Evolutionary conservation across 2,113 vertebrate genomes (phyloP).

Genomic region (Proteles cristata): DNA sequence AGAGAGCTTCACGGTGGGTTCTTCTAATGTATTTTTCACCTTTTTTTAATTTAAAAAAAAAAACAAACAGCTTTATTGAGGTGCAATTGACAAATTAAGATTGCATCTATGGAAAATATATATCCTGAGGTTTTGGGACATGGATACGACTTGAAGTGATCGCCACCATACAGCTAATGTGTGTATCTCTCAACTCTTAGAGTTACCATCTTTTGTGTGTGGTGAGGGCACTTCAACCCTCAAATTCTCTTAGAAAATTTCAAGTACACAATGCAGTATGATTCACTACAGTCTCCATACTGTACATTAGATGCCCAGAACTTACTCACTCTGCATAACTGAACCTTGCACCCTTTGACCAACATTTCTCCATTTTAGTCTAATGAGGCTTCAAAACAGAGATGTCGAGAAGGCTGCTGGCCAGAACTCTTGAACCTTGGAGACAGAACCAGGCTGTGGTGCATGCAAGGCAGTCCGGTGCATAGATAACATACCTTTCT

Average conservation of each 20-base stretch:
- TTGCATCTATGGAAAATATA: neutral
- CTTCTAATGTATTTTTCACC: neutral
- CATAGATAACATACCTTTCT: neutral
- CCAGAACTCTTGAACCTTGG: neutral
- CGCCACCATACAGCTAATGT: neutral
- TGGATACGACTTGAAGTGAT: neutral
- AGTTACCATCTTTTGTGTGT: neutral
- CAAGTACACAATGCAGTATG: neutral
- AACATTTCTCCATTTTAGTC: no score
- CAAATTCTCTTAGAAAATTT: neutral
- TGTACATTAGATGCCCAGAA: no score
- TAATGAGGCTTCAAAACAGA: neutral
- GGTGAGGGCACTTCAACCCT: neutral
- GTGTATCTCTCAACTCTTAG: no score
- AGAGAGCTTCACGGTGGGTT: neutral
- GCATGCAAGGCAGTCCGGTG: neutral
- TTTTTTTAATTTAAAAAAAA: neutral
- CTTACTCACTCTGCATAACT: no score
- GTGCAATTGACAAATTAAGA: neutral
- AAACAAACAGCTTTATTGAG: neutral
- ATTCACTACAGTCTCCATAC: accelerated
- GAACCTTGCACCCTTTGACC: neutral
- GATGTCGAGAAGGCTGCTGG: neutral
- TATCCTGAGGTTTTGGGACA: neutral
- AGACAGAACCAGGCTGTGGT: neutral